Percentiles rank a stretch among this genome's conserved stretches.
Evolutionary conservation across 2,113 vertebrate species (phyloP).

Genomic region (Plecotus auritus): DNA sequence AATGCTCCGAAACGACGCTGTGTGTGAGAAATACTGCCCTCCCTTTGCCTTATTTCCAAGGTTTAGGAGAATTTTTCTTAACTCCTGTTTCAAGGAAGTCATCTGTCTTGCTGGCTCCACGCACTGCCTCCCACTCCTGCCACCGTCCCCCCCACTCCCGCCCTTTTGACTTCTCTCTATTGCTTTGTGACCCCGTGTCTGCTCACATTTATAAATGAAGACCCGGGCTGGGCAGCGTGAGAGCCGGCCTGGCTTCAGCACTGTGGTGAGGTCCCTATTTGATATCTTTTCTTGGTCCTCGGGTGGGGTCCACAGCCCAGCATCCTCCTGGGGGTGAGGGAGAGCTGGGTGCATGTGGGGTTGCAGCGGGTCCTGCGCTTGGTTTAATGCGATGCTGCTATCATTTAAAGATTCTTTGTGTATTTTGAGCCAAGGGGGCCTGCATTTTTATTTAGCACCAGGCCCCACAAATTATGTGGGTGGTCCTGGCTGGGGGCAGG

Average conservation of each 20-base stretch:
- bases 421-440: not conserved
- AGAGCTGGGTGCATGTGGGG: rapidly evolving
- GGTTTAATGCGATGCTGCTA: not conserved
- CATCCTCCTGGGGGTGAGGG: too few species aligned
- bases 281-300: not conserved
- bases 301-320: not conserved
- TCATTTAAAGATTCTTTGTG: not conserved
- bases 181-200: not conserved
- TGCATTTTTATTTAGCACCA: not conserved
- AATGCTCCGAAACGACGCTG: not conserved
- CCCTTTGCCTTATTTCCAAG: not conserved
- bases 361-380: rapidly evolving
- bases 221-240: not conserved
- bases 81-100: not conserved
- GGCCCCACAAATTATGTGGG: rapidly evolving
- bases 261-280: rapidly evolving
- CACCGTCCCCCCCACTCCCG: rapidly evolving
- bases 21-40: rapidly evolving
- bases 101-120: not conserved
- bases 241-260: not conserved
- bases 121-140: not conserved
- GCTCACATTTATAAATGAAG: not conserved
- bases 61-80: not conserved
- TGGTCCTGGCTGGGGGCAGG: not conserved
- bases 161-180: not conserved